A percentile compares a stretch with the other conserved stretches of the same genome.
Conservation (phyloP, 92 coral and sea anemone species). For the Metridium senile region DNA sequence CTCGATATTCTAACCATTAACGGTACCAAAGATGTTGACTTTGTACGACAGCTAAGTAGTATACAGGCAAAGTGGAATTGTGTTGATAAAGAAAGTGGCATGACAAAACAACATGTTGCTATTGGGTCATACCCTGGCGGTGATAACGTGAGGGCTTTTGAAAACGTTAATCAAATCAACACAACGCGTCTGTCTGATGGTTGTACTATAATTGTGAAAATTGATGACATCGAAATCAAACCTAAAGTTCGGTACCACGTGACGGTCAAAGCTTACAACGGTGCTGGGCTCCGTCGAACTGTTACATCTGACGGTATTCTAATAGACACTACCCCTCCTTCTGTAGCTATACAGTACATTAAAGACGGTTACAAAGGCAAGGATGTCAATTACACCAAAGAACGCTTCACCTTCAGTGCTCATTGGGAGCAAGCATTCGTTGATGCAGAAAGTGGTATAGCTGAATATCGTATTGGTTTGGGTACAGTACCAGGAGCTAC, state of each 20-base stretch:
- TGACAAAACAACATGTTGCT: slow-evolving; percentile 62
- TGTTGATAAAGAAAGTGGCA: slow-evolving; percentile 74
- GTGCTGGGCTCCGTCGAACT: slow-evolving; percentile 63
- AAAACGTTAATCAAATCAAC: neutral
- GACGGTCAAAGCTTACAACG: slow-evolving; percentile 85
- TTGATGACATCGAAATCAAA: slow-evolving; percentile 41
- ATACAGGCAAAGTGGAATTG: slow-evolving; percentile 81
- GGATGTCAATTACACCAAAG: slow-evolving; percentile 75
- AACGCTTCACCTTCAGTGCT: slow-evolving; percentile 75
- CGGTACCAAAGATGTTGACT: slow-evolving; percentile 70
- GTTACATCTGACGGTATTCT: slow-evolving; percentile 87
- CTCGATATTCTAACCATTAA: slow-evolving; percentile 66
- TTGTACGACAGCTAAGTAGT: slow-evolving; percentile 65
- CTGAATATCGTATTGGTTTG: slow-evolving; percentile 81
- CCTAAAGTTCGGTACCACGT: slow-evolving; percentile 83
- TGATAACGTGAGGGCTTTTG: slow-evolving; percentile 55
- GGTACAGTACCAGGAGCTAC: slow-evolving; percentile 77
- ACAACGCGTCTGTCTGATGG: slow-evolving; percentile 18
- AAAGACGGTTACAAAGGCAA: slow-evolving; percentile 77
- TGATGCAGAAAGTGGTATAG: slow-evolving; percentile 88
- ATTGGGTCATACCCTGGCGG: slow-evolving; percentile 90
- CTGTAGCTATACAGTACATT: slow-evolving; percentile 73
- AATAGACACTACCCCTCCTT: slow-evolving; percentile 81
- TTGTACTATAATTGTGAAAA: slow-evolving; percentile 31
- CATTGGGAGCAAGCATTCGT: slow-evolving; percentile 96